Evolutionary conservation across 2,113 vertebrate genomes (phyloP).

Genomic region (Anthoscopus minutus): DNA sequence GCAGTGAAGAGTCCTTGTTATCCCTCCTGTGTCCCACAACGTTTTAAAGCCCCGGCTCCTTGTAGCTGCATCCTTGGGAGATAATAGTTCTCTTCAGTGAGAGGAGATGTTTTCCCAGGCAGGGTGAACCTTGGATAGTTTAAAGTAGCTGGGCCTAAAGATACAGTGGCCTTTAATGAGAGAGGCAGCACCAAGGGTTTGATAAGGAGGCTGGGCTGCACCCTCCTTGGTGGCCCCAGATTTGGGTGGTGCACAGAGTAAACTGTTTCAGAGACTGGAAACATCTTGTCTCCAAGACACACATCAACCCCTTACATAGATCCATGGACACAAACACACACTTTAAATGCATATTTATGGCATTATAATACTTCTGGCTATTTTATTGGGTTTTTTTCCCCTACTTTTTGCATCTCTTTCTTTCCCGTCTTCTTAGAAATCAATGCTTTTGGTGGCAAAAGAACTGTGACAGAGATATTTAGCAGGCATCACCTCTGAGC

Average conservation of each 20-base stretch:
- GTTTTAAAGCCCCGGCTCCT: neutral
- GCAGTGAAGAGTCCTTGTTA: neutral
- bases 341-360: conserved; percentile 45
- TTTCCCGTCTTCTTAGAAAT: conserved; percentile 28
- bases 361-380: conserved; percentile 19
- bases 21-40: rapidly evolving
- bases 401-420: neutral
- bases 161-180: neutral
- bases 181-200: neutral
- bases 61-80: neutral
- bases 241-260: neutral
- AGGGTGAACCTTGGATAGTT: neutral
- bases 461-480: neutral
- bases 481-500: neutral
- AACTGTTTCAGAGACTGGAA: neutral
- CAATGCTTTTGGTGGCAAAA: conserved; percentile 8
- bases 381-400: neutral
- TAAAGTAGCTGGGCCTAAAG: neutral
- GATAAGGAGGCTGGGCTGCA: neutral
- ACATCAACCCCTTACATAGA: neutral
- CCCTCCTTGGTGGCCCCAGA: neutral
- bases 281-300: conserved; percentile 3
- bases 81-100: neutral
- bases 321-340: neutral
- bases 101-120: neutral